phyloP scores from a whole-genome alignment of 2,113 vertebrate genomes.

The Seriola rivoliana region DNA sequence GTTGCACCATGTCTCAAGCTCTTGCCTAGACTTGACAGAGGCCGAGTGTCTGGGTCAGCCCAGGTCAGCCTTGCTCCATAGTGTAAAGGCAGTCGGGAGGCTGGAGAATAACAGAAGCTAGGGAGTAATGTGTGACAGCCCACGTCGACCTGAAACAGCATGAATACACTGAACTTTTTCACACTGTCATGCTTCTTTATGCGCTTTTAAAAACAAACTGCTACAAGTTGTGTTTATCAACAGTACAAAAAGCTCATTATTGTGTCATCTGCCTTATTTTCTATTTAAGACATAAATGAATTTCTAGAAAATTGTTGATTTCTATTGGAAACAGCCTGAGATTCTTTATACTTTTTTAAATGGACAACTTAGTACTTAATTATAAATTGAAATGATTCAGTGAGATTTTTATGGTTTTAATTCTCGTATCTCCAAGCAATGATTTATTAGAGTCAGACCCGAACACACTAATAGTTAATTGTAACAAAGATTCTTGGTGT shows the following conservation, averaged over 20 bases:
- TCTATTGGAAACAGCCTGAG: too few relatives aligned
- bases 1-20: slow-evolving; percentile 31
- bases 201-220: not conserved
- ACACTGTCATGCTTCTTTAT: not conserved
- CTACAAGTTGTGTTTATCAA: not conserved
- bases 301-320: too few relatives aligned
- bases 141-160: slow-evolving; percentile 27
- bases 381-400: not conserved
- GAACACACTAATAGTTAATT: too few relatives aligned
- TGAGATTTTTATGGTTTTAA: not conserved
- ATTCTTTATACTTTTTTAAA: too few relatives aligned
- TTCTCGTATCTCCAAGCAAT: too few relatives aligned
- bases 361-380: too few relatives aligned
- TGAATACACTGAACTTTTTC: slow-evolving; percentile 24
- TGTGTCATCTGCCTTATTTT: not conserved
- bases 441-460: too few relatives aligned
- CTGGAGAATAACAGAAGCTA: slow-evolving; percentile 1
- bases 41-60: slow-evolving; percentile 51
- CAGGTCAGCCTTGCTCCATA: slow-evolving; percentile 33
- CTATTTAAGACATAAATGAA: too few relatives aligned
- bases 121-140: slow-evolving; percentile 52
- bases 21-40: slow-evolving; percentile 33
- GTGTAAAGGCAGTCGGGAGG: slow-evolving; percentile 24
- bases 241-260: not conserved
- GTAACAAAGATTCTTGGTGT: not conserved